Evolutionary conservation across 2,113 vertebrate genomes (phyloP).

Genomic region (Urocolius indicus): DNA sequence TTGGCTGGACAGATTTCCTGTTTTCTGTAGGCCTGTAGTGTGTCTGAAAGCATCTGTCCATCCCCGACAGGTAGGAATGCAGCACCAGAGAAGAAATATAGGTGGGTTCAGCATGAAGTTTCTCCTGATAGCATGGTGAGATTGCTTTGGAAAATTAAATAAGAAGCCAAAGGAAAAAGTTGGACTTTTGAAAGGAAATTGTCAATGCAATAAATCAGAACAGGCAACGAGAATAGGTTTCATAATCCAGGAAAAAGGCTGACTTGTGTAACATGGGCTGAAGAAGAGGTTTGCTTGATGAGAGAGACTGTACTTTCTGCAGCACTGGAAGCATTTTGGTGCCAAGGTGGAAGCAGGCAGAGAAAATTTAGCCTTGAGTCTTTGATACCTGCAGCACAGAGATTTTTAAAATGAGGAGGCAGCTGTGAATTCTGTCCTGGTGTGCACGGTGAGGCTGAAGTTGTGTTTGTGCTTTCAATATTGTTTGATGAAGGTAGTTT

Average conservation of each 20-base stretch:
- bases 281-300: not conserved
- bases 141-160: conserved; percentile 24
- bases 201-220: not conserved
- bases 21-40: not conserved
- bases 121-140: not conserved
- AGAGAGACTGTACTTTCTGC: not conserved
- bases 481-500: not conserved
- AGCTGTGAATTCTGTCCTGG: not conserved
- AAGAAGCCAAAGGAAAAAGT: not conserved
- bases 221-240: not conserved
- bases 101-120: not conserved
- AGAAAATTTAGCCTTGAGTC: not conserved
- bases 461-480: not conserved
- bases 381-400: not conserved
- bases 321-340: not conserved
- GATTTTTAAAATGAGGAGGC: not conserved
- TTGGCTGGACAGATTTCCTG: not conserved
- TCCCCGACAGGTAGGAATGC: not conserved
- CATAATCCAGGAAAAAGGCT: not conserved
- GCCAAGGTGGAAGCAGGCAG: not conserved
- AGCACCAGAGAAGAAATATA: not conserved
- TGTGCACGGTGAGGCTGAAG: not conserved
- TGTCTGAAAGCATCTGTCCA: not conserved
- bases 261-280: not conserved
- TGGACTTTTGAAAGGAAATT: conserved; percentile 10